Conservation (phyloP, 2,113 vertebrate genomes). For the Pelobates fuscus region DNA sequence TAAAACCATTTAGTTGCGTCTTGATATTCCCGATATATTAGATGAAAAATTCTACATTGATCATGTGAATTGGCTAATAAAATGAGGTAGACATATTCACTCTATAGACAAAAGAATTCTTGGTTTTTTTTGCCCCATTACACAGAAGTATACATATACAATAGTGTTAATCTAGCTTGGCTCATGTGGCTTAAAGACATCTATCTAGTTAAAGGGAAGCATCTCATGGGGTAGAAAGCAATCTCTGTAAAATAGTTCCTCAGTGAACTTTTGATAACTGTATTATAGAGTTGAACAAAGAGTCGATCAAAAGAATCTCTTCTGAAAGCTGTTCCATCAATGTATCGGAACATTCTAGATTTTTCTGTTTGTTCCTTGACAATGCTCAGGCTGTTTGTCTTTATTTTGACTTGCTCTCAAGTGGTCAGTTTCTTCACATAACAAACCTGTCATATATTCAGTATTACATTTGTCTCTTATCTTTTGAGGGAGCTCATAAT, state of each 20-base stretch:
- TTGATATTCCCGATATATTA: too few relatives aligned
- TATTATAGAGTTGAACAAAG: background rate
- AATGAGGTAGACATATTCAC: too few relatives aligned
- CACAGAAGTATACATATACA: background rate
- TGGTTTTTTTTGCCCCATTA: background rate
- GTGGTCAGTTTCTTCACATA: too few relatives aligned
- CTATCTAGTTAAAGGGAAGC: background rate
- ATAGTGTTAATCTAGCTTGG: background rate
- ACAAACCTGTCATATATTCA: too few relatives aligned
- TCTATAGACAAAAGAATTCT: background rate
- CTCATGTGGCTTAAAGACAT: background rate
- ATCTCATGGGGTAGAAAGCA: background rate
- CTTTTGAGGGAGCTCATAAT: too few relatives aligned
- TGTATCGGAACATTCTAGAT: background rate
- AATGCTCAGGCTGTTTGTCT: too few relatives aligned
- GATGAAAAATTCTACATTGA: too few relatives aligned
- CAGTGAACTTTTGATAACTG: too few relatives aligned
- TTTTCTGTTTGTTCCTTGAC: background rate
- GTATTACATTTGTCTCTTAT: too few relatives aligned
- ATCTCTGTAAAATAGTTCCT: background rate
- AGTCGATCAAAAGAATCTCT: background rate
- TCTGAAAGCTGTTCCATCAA: background rate
- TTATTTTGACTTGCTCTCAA: too few relatives aligned
- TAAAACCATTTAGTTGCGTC: too few relatives aligned
- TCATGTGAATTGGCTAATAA: too few relatives aligned